These are phyloP conservation scores for Gobio gobio DNA, from an alignment of 2,113 vertebrate genomes.

Conservation along the genomic window DNA sequence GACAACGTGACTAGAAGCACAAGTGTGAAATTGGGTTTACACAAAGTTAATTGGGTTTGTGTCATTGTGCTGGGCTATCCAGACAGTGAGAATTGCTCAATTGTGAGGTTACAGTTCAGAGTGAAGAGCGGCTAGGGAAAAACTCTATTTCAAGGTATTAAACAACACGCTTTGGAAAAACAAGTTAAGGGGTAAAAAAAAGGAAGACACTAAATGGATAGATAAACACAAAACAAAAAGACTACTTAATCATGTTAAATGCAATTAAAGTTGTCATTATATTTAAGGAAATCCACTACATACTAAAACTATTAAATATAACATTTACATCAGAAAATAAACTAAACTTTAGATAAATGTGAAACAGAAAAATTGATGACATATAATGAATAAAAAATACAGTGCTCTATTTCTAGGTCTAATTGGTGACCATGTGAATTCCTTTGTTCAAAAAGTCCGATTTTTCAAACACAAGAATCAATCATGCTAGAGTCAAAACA, in stretches of 20 bases:
- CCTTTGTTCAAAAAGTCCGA: too few species aligned
- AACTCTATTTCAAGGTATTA: slow-evolving; percentile 36
- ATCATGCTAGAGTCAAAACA: too few species aligned
- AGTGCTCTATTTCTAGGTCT: neutral
- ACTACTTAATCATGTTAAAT: neutral
- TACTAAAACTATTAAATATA: neutral
- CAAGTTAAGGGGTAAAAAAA: neutral
- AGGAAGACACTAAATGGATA: neutral
- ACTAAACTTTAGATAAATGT: neutral
- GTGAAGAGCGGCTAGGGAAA: slow-evolving; percentile 37
- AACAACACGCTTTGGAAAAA: neutral
- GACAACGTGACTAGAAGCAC: slow-evolving; percentile 50
- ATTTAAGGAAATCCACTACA: neutral
- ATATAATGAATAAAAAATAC: too few species aligned
- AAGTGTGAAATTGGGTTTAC: slow-evolving; percentile 63
- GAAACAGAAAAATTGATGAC: neutral
- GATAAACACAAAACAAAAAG: neutral
- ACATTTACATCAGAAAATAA: neutral
- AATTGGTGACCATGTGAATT: neutral
- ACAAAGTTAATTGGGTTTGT: slow-evolving; percentile 62
- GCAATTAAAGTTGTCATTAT: neutral
- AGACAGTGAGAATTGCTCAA: slow-evolving; percentile 55
- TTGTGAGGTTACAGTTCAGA: slow-evolving; percentile 54
- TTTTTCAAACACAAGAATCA: too few species aligned
- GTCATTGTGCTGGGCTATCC: slow-evolving; percentile 52